Base-by-base conservation (phyloP, 2,888 invertebrate genomes). In the Neocrepidodera transversa region DNA sequence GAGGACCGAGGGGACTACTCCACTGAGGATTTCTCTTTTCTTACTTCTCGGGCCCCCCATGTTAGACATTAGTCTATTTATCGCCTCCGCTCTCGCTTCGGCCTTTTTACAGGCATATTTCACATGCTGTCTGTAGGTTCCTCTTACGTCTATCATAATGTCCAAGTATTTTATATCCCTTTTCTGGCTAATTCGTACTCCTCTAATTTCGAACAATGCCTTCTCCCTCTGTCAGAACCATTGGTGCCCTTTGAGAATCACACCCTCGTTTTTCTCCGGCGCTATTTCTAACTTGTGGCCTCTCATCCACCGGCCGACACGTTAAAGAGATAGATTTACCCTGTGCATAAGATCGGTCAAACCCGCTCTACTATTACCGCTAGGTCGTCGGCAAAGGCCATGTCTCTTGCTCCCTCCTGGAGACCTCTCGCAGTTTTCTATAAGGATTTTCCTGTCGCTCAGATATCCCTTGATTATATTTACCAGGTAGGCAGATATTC, bases 1-100 rank as follows among this genome's bases (percentile, higher is more conserved):
- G 4, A 53, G 7, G 8, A 53, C 20, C 2, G 53, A 53, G n/a
- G 23, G 23, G 5, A 40, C 53, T 2, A 43, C 43, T 3, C 42
- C 11, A 6, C 42, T 6, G 7, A 53, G 17, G 8, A 53, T 7
- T 28, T 14, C 26, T 18, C 53, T 42, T 17, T 43, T 28, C 2
- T 2, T 2, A 10, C 43, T 43, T 2, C 26, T 13, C 7, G 53
- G 53, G 5, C 53, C 53, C 1, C 43, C 23, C 2, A 43, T 53
- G 16, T 53, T 53, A 11, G n/a, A 43, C 42, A 53, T 40, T n/a
- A 42, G 11, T 11, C 14, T 42, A 5, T 6, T 2, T 10, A 43
- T 2, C 1, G 30, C 30, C 7, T 8, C 10, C 11, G 7, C 2
- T 11, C 11, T 36, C 6, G 8, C 11, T 1, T 16, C 11, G 1